A percentile compares a stretch with the other conserved stretches of the same genome.
phyloP scores from a whole-genome alignment of 2,888 invertebrate species.

The Leptura quadrifasciata region DNA sequence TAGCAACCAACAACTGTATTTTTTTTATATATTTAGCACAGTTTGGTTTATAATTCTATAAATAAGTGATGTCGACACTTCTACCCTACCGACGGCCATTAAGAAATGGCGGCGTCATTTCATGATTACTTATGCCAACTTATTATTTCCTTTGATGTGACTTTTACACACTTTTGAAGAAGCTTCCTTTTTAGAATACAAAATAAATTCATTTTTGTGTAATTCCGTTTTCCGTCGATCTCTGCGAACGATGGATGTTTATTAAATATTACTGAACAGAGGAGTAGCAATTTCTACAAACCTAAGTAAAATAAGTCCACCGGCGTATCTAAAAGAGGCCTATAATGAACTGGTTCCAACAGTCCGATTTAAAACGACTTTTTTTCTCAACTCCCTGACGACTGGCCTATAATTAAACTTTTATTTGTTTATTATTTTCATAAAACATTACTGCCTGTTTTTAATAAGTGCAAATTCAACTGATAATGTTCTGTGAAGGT shows the following conservation, averaged over 20 bases:
- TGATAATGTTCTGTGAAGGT: neutral
- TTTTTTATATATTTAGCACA: too few species aligned
- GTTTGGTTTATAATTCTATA: neutral
- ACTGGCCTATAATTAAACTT: neutral
- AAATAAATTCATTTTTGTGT: conserved; percentile 1
- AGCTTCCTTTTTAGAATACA: neutral
- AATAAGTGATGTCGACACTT: neutral
- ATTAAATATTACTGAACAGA: neutral
- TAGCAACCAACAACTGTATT: too few species aligned
- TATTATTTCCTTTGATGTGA: conserved; percentile 3
- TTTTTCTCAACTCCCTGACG: neutral
- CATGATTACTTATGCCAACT: neutral
- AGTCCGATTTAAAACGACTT: too few species aligned
- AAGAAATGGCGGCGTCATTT: neutral
- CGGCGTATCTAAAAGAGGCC: too few species aligned
- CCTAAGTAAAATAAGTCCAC: neutral
- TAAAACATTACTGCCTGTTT: neutral
- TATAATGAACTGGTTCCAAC: too few species aligned
- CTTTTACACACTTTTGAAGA: neutral
- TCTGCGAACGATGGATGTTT: neutral
- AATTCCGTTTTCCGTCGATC: neutral
- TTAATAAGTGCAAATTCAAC: neutral
- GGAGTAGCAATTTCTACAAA: neutral
- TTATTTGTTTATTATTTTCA: too few species aligned
- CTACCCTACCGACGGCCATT: neutral